Base-by-base conservation (phyloP, 2,888 invertebrate genomes). In the Furcula furcula region DNA sequence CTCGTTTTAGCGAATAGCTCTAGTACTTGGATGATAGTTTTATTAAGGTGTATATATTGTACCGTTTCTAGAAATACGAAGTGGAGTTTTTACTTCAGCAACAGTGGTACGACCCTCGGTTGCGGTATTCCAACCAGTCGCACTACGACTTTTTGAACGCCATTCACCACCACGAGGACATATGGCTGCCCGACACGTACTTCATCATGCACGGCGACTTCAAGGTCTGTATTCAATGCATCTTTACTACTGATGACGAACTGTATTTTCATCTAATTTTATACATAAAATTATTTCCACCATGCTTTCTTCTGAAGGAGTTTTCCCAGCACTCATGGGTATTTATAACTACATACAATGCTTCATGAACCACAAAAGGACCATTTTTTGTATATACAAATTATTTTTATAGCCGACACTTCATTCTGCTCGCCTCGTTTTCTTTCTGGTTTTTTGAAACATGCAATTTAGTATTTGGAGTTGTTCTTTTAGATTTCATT, bases 141-240 rank as follows among this genome's bases (percentile, higher is more conserved):
- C 92, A 93, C 69, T 95, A 95, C 90, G 94, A 95, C 70, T 97
- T 93, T 85, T 91, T 97, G 65, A 97, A 97, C 88, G 97, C 96
- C 53, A 94, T 97, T 69, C 97, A 97, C 81, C 97, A 97, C 80
- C 94, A 96, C 91, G 94, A 95, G 76, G 93, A 95, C 73, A 94
- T 97, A 76, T 97, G 97, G 97, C 91, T 97, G 66, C 97, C 97
- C 46, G 97, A 97, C 89, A 97, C 97, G 38, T 97, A 97, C 83
- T 97, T 97, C 90, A 97, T 97, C 80, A 97, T 97, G 95, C 97
- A 97, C 86, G 97, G 97, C 49, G 97, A 97, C 88, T 97, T 97
- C 88, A 97, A 97, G 83, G 88, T 88, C 47, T 69, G 79, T 62
- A 53, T 39, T 35, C 34, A 45, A 38, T 36, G 22, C 36, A 48